These are phyloP conservation scores for Odontomyia ornata DNA, from an alignment of 2,888 invertebrate species.

Conservation along the genomic window DNA sequence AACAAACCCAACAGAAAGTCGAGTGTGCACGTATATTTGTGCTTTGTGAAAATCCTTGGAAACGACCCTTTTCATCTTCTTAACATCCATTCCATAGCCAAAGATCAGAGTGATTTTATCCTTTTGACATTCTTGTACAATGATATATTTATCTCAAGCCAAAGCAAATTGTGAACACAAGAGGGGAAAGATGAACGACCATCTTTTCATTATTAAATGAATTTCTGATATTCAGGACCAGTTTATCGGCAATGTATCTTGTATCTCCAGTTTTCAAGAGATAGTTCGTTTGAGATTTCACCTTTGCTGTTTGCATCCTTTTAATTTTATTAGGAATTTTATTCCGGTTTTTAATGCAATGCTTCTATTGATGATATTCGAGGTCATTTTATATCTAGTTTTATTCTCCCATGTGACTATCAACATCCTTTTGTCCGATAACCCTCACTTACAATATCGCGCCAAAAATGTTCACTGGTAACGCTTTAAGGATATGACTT, in stretches of 20 bases:
- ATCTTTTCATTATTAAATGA: not conserved
- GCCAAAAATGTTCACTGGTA: slow-evolving; percentile 1
- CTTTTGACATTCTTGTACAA: not conserved
- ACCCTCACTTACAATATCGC: slow-evolving; percentile 15
- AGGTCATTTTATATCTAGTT: slow-evolving; percentile 11
- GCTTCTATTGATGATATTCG: slow-evolving; percentile 11
- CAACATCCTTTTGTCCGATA: slow-evolving; percentile 26
- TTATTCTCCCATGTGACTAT: not conserved
- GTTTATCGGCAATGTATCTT: slow-evolving; percentile 20
- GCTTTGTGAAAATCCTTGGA: slow-evolving; percentile 10
- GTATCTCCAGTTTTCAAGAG: slow-evolving; percentile 18
- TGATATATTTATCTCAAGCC: not conserved
- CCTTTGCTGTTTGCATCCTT: slow-evolving; percentile 15
- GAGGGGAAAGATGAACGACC: not conserved
- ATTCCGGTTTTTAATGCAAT: slow-evolving; percentile 7
- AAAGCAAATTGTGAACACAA: not conserved
- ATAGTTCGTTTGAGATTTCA: not conserved
- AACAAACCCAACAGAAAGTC: not conserved
- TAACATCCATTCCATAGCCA: slow-evolving; percentile 12
- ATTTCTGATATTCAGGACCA: slow-evolving; percentile 5
- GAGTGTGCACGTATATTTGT: not conserved
- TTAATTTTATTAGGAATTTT: not conserved
- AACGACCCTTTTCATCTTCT: slow-evolving; percentile 17
- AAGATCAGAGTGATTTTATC: not conserved
- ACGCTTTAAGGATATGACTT: not conserved